Conservation (phyloP, 2,797 vertebrate genomes). For the Megalops cyprinoides region DNA sequence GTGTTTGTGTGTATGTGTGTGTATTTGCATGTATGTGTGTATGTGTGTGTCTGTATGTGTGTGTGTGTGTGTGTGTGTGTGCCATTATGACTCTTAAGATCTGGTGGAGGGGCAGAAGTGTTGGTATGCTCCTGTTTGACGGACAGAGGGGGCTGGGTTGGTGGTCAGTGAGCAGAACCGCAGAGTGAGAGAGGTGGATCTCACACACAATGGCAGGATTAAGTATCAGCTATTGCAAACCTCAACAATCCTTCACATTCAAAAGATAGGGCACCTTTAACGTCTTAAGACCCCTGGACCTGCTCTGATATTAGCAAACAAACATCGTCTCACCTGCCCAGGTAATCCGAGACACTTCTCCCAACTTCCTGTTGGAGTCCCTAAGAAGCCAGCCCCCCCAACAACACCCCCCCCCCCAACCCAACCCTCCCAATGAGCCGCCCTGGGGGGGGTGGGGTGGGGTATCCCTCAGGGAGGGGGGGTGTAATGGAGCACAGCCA, state of each 20-base stretch:
- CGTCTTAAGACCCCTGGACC: slow-evolving; percentile 61
- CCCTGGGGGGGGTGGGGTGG: slow-evolving; percentile 18
- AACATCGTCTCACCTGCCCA: slow-evolving; percentile 78
- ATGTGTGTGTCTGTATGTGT: slow-evolving; percentile 8
- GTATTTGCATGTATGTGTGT: not conserved
- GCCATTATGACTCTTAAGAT: not conserved
- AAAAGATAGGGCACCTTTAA: slow-evolving; percentile 49
- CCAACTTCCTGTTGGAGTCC: slow-evolving; percentile 46
- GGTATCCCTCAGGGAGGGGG: slow-evolving; percentile 31
- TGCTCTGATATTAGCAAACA: slow-evolving; percentile 71
- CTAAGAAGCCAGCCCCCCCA: slow-evolving; percentile 46
- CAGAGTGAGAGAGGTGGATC: slow-evolving; percentile 28
- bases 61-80: not conserved
- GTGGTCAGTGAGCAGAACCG: slow-evolving; percentile 18
- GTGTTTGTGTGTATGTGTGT: not conserved
- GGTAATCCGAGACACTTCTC: slow-evolving; percentile 71
- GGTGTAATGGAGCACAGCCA: slow-evolving; percentile 55
- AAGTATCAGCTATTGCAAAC: slow-evolving; percentile 50
- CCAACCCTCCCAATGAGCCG: slow-evolving; percentile 41
- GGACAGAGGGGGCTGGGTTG: slow-evolving; percentile 10
- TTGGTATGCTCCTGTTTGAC: not conserved
- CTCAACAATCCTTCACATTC: slow-evolving; percentile 47
- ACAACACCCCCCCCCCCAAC: too few species aligned
- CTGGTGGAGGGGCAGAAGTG: not conserved
- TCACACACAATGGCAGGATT: slow-evolving; percentile 50